Conservation (phyloP, 2,888 invertebrate species). For the Caenorhabditis sp. region DNA sequence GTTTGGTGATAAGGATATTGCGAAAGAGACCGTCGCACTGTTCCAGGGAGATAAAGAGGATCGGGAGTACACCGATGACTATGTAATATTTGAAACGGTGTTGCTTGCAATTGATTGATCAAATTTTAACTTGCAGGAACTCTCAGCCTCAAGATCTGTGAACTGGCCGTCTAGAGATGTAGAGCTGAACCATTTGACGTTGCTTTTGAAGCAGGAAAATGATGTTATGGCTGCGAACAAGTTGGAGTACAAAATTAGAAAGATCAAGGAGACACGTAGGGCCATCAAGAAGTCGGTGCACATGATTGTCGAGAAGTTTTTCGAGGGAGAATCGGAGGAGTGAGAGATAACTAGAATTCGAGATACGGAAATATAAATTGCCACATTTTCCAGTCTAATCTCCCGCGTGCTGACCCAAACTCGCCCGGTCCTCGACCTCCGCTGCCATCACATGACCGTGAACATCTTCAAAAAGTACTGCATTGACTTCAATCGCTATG, state of each 20-base stretch:
- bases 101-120: not conserved
- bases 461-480: constrained; percentile 77
- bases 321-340: constrained; percentile 54
- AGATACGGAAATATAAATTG: too few species aligned
- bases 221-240: not conserved
- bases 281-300: constrained; percentile 54
- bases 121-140: constrained; percentile 18
- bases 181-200: constrained; percentile 74
- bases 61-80: constrained; percentile 46
- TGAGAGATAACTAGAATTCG: constrained; percentile 8
- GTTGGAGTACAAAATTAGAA: constrained; percentile 18
- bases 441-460: constrained; percentile 79
- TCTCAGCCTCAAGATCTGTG: constrained; percentile 56
- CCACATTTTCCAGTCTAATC: constrained; percentile 24
- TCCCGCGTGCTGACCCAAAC: constrained; percentile 61
- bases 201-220: constrained; percentile 22
- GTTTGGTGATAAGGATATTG: constrained; percentile 82
- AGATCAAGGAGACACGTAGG: constrained; percentile 28
- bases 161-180: constrained; percentile 80
- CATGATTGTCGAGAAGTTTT: constrained; percentile 45
- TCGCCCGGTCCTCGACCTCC: constrained; percentile 69
- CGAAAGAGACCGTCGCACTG: constrained; percentile 77
- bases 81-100: constrained; percentile 31
- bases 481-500: constrained; percentile 80
- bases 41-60: constrained; percentile 79